Evolutionary conservation across 2,113 vertebrate species (phyloP).

Genomic region (Anoura caudifer): DNA sequence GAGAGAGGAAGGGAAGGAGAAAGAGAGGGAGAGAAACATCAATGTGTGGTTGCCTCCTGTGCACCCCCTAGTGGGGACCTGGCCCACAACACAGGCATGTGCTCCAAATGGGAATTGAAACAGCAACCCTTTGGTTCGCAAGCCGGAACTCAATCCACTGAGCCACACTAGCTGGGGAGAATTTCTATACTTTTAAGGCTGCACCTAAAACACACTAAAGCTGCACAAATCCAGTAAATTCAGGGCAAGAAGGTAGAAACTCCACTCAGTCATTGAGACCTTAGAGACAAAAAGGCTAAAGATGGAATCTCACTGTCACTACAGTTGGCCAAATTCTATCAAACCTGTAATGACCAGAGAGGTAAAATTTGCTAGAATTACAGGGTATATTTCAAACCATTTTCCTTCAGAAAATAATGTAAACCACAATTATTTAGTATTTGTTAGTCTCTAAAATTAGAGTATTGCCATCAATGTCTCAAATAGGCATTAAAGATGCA

Average conservation of each 20-base stretch:
- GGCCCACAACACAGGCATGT: no score
- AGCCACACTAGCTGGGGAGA: no score
- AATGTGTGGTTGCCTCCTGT: no score
- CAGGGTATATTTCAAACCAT: background rate
- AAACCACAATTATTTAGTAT: background rate
- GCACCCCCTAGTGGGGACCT: no score
- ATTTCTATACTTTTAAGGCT: background rate
- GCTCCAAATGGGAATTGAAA: no score
- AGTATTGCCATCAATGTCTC: background rate
- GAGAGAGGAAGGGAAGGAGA: no score
- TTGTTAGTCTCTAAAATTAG: constrained; percentile 37
- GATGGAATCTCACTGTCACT: background rate
- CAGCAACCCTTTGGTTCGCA: no score
- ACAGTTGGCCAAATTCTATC: background rate
- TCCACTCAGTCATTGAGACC: background rate
- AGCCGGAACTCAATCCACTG: no score
- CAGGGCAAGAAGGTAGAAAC: background rate
- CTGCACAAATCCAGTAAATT: background rate
- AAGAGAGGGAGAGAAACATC: no score
- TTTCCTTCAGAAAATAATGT: constrained; percentile 12
- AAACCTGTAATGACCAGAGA: background rate
- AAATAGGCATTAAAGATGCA: constrained; percentile 27
- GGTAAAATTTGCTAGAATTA: background rate
- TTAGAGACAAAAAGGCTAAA: background rate
- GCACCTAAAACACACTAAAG: background rate